Base-by-base conservation (phyloP, 1,140 invertebrate genomes). In the Drosophila orosa region DNA sequence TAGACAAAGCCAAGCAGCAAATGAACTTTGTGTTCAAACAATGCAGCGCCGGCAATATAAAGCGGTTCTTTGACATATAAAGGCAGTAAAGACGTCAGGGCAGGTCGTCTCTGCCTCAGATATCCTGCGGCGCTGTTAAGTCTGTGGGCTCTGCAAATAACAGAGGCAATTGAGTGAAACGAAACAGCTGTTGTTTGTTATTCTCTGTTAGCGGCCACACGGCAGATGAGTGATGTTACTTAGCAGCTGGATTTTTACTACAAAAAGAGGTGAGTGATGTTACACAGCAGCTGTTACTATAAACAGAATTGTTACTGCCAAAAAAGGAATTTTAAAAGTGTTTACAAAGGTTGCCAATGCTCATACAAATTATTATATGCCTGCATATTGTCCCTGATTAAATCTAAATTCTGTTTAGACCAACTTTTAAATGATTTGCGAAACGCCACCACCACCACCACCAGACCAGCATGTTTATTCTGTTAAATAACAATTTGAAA, bases 101-200 rank as follows among this genome's bases (percentile, higher is more conserved):
- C 4, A 13, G 31, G 33, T n/a, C n/a, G 13, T 22, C 13, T n/a
- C 13, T 4, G n/a, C n/a, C 13, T n/a, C 25, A 1, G 10, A 25
- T 35, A 27, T 31, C 19, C 7, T 40, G 67, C 78, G 71, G 82
- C 68, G 78, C 24, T 85, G 74, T 85, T 68, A 71, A 25, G 5
- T 42, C 13, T 25, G 22, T 47, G 24, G 24, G 25, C 67, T 62
- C 50, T 39, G 31, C 35, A 42, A 22, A 40, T 47, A 59, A 44
- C n/a, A 61, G 37, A 3, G 12, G 6, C 13, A 8, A 24, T 45
- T 67, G 75, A 84, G 76, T 40, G 39, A 45, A 39, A 42, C 12
- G 1, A 10, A 78, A 75, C 82, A 86, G 82, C 78, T 87, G 83
- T 73, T 65, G 62, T 76, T 80, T 84, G 77, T 84, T 84, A 27